Evolutionary conservation across 2,888 invertebrate genomes (phyloP), one percentile per base, ranked within the genome.

Genomic region (Hermaeophaga mercurialis): DNA sequence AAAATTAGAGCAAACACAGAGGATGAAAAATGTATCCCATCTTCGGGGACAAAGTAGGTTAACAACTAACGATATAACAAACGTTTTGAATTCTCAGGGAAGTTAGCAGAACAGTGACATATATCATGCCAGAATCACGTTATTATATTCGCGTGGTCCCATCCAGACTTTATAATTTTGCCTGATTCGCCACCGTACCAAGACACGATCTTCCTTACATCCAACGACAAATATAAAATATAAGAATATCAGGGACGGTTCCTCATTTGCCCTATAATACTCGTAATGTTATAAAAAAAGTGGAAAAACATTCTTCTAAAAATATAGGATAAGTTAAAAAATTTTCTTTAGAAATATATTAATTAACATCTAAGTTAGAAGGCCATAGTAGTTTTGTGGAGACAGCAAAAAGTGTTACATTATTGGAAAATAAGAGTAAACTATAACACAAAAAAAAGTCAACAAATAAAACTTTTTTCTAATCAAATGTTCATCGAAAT

Each of bases 131-230:
- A 71, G 70, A 72, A 73, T 74, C 72, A 71, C 69, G 73, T 72
- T 74, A 75, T 75, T 72, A 75, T 75, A 75, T 74, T 76, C 71
- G 75, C 74, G 75, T 75, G 74, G 75, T 73, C 71, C 67, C 69
- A 69, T 71, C 69, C 50, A 52, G 43, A 52, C 43, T 71, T 66
- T 65, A 66, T 56, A 53, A 54, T 53, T 47, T 44, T 26, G 31
- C 54, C 38, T 52, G 33, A 52, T 49, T 41, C 47, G 34, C 48
- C 39, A 22, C 67, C 73, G 75, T 76, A 76, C 75, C 75, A 75
- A 72, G 75, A 73, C 73, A 73, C 75, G 73, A 65, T 74, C 71
- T 74, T 75, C 71, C 73, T 70, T 70, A 72, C 65, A 66, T 70
- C 61, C 64, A 61, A 73, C 73, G 71, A 74, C 72, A 73, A 73